Base-by-base conservation (phyloP, 2,113 vertebrate genomes). In the Todiramphus chloris region DNA sequence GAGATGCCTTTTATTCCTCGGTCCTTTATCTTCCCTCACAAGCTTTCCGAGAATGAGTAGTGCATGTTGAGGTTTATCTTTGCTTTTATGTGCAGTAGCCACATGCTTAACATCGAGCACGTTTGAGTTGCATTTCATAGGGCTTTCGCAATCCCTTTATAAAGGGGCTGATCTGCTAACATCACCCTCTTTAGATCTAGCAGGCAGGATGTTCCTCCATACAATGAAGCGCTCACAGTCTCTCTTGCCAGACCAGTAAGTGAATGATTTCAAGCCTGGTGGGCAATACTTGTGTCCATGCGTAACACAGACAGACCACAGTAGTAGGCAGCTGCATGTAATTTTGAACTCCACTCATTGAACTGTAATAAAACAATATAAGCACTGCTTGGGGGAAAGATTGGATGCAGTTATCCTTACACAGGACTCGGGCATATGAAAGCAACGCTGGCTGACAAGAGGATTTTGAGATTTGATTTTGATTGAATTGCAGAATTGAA, bases 351-450 rank as follows among this genome's bases (percentile, higher is more conserved):
- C 97, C 97, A 97, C 98, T 98, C 98, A 98, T 98, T 99, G 98
- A 98, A 98, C 98, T 99, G 98, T 98, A 98, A 98, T 98, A 98
- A 99, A 99, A 98, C 98, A 98, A 98, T 99, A 98, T 98, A 98
- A 98, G 98, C 98, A 98, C 98, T 97, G 98, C 98, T 98, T 97
- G 98, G 97, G 98, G 98, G 97, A 97, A 97, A 97, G 98, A 97
- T 98, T 98, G 98, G 98, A 98, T 97, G 98, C 97, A 97, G 97
- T 98, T 98, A 97, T 98, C 98, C 97, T 97, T 97, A 97, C 97
- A 98, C 98, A 97, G 98, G 97, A 96, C 97, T 97, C 39, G 89
- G 97, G 97, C 98, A 98, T 97, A 97, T 97, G 98, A 98, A 98
- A 98, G 97, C 97, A 97, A 97, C 64, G 94, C 98, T 96, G 98